Conservation (phyloP, 2,113 vertebrate species). For the Lutjanus erythropterus region DNA sequence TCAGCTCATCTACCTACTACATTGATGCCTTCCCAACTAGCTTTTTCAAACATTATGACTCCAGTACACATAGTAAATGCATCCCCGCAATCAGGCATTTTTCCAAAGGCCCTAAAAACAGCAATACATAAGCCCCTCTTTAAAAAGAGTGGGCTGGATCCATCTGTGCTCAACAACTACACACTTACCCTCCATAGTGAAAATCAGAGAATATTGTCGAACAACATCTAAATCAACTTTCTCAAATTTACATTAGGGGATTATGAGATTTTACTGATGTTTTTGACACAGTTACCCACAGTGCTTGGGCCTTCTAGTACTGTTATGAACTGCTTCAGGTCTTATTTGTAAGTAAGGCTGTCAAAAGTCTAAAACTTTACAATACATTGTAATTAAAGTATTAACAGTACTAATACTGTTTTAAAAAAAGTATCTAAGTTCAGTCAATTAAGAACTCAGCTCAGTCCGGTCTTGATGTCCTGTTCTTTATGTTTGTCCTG, state of each 20-base stretch:
- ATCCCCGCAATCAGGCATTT: neutral
- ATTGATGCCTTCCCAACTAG: neutral
- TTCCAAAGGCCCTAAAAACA: neutral
- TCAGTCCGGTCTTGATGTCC: too few species aligned
- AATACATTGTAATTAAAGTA: too few species aligned
- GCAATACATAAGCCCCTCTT: neutral
- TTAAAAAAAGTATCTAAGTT: too few species aligned
- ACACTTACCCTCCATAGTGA: neutral
- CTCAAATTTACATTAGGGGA: neutral
- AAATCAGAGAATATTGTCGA: neutral
- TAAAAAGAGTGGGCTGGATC: neutral
- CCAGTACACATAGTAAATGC: neutral
- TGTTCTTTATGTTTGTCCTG: too few species aligned
- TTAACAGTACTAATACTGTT: too few species aligned
- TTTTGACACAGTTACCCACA: neutral
- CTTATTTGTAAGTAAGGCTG: neutral
- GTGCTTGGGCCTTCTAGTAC: neutral
- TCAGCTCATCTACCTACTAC: too few species aligned
- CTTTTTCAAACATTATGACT: neutral
- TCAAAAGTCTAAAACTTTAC: too few species aligned
- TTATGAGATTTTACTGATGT: neutral
- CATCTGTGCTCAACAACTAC: neutral
- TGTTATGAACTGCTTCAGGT: neutral
- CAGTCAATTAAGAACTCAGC: too few species aligned
- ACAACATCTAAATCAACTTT: neutral